phyloP scores from a whole-genome alignment of 2,797 vertebrate species.

The Bryconaethiops microstoma region DNA sequence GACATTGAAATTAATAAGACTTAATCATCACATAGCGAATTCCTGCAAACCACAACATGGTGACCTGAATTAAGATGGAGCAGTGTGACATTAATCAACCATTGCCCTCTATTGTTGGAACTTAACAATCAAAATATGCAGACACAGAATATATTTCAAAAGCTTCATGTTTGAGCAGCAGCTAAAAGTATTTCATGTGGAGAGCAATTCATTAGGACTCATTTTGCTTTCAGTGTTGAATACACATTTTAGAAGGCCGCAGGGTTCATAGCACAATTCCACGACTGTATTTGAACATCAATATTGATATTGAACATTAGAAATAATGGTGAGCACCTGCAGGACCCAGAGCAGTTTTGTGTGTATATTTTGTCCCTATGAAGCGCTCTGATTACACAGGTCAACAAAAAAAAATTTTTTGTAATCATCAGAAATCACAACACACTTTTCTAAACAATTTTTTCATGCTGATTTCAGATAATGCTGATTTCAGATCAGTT shows the following conservation, averaged over 20 bases:
- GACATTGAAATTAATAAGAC: constrained; percentile 70
- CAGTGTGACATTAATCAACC: constrained; percentile 53
- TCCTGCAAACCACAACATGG: constrained; percentile 55
- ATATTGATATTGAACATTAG: constrained; percentile 1
- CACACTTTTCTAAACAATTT: no score
- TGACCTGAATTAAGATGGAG: constrained; percentile 41
- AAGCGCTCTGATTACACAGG: not conserved
- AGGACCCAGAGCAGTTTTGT: constrained; percentile 11
- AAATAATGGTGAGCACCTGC: not conserved
- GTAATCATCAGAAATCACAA: no score
- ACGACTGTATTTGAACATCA: constrained; percentile 4
- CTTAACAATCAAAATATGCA: not conserved
- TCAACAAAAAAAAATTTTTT: no score
- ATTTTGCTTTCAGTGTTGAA: constrained; percentile 15
- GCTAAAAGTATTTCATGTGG: not conserved
- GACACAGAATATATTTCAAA: constrained; percentile 7
- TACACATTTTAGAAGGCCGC: constrained; percentile 1
- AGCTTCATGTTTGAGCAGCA: constrained; percentile 2
- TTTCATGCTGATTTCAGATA: no score
- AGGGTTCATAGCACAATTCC: not conserved
- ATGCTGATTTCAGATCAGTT: no score
- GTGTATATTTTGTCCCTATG: not conserved
- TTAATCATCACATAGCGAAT: constrained; percentile 68
- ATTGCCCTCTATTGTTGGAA: constrained; percentile 65
- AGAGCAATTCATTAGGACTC: constrained; percentile 3